Conservation (phyloP, 2,113 vertebrate species). For the Nettapus auritus region DNA sequence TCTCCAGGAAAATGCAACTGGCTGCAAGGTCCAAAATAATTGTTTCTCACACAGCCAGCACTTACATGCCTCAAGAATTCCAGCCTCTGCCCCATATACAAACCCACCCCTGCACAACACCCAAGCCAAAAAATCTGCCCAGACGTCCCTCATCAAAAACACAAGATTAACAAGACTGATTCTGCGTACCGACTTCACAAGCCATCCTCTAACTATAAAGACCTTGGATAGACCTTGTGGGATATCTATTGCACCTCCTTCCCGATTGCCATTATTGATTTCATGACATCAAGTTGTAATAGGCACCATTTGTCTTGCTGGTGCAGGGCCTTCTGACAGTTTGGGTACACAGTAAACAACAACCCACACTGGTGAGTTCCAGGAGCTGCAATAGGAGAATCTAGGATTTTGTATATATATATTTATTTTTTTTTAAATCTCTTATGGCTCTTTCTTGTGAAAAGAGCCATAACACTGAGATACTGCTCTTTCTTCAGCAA, state of each 20-base stretch:
- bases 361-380: not conserved
- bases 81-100: not conserved
- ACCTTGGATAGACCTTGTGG: not conserved
- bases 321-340: not conserved
- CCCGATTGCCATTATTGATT: not conserved
- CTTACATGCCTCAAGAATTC: not conserved
- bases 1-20: not conserved
- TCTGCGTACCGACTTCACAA: not conserved
- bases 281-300: not conserved
- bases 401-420: no score
- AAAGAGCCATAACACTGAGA: not conserved
- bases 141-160: not conserved
- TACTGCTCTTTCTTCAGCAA: not conserved
- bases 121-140: not conserved
- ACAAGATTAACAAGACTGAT: not conserved
- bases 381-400: not conserved
- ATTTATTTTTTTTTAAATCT: not conserved
- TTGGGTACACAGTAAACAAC: not conserved
- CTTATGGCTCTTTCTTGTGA: not conserved
- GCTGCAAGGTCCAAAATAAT: not conserved
- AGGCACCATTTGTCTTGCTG: not conserved
- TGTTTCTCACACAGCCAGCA: not conserved
- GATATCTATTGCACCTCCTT: not conserved
- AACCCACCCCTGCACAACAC: not conserved
- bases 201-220: not conserved